These are phyloP conservation scores for Mellilla xanthometata DNA, from an alignment of 2,888 invertebrate genomes.

Conservation along the genomic window DNA sequence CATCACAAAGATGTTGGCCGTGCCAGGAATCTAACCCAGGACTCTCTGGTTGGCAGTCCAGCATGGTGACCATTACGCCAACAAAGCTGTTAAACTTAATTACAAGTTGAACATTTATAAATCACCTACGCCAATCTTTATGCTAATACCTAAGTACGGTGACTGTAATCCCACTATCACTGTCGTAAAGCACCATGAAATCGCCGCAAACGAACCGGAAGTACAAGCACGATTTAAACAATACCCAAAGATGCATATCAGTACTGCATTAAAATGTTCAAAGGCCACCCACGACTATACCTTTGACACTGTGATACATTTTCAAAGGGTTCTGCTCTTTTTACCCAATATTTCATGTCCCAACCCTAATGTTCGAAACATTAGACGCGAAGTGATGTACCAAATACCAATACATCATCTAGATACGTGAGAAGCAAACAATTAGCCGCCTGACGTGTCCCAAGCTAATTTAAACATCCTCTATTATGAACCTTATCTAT, in stretches of 20 bases:
- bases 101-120: no score
- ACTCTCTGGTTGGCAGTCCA: no score
- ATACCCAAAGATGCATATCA: conserved; percentile 32
- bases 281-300: conserved; percentile 33
- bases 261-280: conserved; percentile 17
- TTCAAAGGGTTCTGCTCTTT: conserved; percentile 18
- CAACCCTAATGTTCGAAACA: conserved; percentile 32
- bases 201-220: conserved; percentile 26
- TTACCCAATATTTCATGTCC: conserved; percentile 29
- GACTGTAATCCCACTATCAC: conserved; percentile 13
- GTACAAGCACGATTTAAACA: conserved; percentile 29
- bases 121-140: no score
- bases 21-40: no score
- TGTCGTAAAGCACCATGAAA: conserved; percentile 23
- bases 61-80: no score
- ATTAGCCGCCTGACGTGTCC: conserved; percentile 41
- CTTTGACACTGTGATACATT: conserved; percentile 12
- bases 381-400: conserved; percentile 49
- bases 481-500: conserved; percentile 1
- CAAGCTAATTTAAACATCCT: conserved; percentile 9
- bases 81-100: no score
- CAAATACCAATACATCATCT: conserved; percentile 57
- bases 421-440: conserved; percentile 54
- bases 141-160: background rate
- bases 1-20: no score